phyloP scores from a whole-genome alignment of 2,888 invertebrate species.

The Phortica okadai region DNA sequence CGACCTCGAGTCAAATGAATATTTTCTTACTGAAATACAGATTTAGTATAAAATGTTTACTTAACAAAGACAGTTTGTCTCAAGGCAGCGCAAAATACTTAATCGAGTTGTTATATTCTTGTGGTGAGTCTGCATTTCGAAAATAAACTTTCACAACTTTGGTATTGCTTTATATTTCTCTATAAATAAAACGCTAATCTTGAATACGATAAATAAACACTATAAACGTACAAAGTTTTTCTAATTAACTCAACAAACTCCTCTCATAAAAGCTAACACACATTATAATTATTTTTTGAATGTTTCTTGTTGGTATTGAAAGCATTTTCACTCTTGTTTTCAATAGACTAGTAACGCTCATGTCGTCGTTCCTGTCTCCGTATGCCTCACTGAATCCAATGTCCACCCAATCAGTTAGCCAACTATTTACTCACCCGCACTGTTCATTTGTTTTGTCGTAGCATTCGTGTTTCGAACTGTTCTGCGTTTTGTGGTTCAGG shows the following conservation, averaged over 20 bases:
- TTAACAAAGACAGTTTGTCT: background rate
- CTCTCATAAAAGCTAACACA: no score
- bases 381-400: background rate
- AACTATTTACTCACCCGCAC: background rate
- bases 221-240: no score
- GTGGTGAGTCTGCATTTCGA: background rate
- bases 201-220: no score
- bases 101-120: background rate
- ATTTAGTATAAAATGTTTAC: slow-evolving; percentile 12
- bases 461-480: slow-evolving; percentile 48
- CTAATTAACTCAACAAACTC: no score
- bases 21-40: background rate
- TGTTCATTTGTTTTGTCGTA: slow-evolving; percentile 23
- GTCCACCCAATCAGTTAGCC: background rate
- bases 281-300: background rate
- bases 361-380: background rate
- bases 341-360: background rate
- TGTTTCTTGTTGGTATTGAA: background rate
- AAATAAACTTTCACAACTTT: background rate
- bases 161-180: no score
- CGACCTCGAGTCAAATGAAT: background rate
- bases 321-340: background rate
- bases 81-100: background rate
- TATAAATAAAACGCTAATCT: no score
- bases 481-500: slow-evolving; percentile 39